Evolutionary conservation across 2,888 invertebrate genomes (phyloP), one percentile per base, ranked within the genome.

Genomic region (Platycheirus rosarum): DNA sequence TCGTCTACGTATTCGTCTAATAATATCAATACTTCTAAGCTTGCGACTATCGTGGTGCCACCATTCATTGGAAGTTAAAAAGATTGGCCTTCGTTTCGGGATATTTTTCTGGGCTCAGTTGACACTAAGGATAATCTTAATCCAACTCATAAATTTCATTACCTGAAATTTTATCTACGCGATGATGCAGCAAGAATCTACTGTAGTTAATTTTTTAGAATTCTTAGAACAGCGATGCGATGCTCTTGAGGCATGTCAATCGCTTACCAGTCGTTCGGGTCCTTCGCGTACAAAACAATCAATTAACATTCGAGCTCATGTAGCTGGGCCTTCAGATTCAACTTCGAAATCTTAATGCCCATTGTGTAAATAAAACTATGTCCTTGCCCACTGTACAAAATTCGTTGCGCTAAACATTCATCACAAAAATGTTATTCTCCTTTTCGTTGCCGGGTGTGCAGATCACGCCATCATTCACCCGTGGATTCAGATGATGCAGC

Each of bases 161-260:
- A 40, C 8, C 14, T 40, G 7, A 40, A 40, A 14, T 40, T 7
- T 0, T 40, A 40, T 40, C 16, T 40, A 2, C 40, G 7, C 2
- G 40, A 16, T 40, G 40, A 40, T 7, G 40, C 14, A 40, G 40
- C 40, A 44, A 16, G 40, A 66, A 7, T 11, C 9, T n/a, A 23
- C 40, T 1, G 16, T 42, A 20, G 11, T 14, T 3, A 51, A 51
- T 11, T 16, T 42, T 1, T 14, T 51, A 7, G 51, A 51, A 3
- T 42, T 66, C n/a, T 18, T 66, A n/a, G n/a, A 66, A 51, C 7
- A 18, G n/a, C 42, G 44, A 1, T 44, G 53, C 7, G 37, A 66
- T 42, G 42, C 66, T 40, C 6, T 66, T 4, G 66, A 66, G 1
- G 14, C 42, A 6, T 66, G 42, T 8, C 66, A 66, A 51, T 18